Conservation (phyloP, 2,113 vertebrate species). For the Erythrocebus patas region DNA sequence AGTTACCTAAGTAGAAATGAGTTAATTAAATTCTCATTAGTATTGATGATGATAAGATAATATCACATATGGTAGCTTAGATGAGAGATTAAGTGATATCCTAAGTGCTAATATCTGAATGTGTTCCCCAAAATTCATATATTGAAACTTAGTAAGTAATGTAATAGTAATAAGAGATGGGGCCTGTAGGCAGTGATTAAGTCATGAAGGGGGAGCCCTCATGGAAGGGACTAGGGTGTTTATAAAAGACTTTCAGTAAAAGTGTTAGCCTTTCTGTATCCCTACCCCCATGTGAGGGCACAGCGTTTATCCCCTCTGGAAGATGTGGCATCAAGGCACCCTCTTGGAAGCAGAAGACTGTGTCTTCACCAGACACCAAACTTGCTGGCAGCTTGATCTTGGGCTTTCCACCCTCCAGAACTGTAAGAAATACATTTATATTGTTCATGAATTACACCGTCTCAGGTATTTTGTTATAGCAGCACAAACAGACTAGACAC, state of each 20-base stretch:
- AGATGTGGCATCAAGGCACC: neutral
- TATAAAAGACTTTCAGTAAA: no score
- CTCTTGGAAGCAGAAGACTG: neutral
- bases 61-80: neutral
- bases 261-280: accelerated
- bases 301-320: neutral
- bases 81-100: neutral
- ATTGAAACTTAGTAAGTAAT: neutral
- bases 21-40: neutral
- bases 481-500: neutral
- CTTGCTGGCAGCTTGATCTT: neutral
- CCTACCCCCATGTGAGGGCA: neutral
- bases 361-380: accelerated
- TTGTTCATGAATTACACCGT: neutral
- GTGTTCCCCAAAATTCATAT: neutral
- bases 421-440: neutral
- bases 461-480: neutral
- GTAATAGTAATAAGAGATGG: neutral
- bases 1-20: neutral
- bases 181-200: neutral
- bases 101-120: neutral
- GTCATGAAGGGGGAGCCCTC: neutral
- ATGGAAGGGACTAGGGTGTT: neutral
- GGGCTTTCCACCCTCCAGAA: neutral
- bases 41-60: neutral